These are phyloP conservation scores for Loris lydekkerianus DNA, from an alignment of 2,797 vertebrate genomes.

Conservation along the genomic window DNA sequence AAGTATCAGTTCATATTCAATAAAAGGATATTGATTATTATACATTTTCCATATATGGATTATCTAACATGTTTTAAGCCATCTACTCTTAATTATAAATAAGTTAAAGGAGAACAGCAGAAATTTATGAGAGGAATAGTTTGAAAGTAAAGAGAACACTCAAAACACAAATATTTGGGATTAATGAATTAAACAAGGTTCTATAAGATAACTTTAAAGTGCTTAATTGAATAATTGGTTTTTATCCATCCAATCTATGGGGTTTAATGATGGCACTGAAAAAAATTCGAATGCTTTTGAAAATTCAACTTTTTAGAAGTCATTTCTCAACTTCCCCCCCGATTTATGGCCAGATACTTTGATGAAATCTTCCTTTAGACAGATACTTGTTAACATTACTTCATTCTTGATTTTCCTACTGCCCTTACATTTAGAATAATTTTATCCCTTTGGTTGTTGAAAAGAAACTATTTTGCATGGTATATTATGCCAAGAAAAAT, in stretches of 20 bases:
- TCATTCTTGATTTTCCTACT: conserved; percentile 35
- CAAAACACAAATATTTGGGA: conserved; percentile 19
- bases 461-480: conserved; percentile 55
- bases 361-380: not conserved
- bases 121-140: not conserved
- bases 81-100: conserved; percentile 14
- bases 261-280: not conserved
- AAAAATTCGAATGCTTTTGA: conserved; percentile 13
- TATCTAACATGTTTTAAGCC: not conserved
- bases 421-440: conserved; percentile 49
- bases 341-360: not conserved
- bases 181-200: not conserved
- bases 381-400: not conserved
- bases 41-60: not conserved
- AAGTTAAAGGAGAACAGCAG: not conserved
- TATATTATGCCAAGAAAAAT: conserved; percentile 37
- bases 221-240: not conserved
- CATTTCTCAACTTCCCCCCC: not conserved
- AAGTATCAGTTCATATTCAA: too few species aligned
- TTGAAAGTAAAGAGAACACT: not conserved
- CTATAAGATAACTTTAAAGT: conserved; percentile 22
- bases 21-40: too few species aligned
- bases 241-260: not conserved
- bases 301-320: not conserved
- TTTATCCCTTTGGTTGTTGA: conserved; percentile 54